Conservation (phyloP, 2,113 vertebrate species). For the Pogonocichla stellata region DNA sequence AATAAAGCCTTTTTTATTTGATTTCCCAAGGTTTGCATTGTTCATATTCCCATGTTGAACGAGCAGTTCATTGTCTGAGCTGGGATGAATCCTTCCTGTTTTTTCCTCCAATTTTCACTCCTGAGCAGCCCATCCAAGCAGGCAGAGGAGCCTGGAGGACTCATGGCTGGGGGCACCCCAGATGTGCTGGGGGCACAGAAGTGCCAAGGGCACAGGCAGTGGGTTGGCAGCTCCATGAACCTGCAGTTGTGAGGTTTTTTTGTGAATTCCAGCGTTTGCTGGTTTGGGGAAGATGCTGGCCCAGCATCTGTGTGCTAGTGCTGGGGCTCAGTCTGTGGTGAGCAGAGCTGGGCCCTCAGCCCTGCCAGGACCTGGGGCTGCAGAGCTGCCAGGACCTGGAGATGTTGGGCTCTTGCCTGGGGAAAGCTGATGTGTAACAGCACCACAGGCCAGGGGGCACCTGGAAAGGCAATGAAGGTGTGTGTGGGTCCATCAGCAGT, state of each 20-base stretch:
- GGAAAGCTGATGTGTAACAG: not conserved
- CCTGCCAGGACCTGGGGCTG: not conserved
- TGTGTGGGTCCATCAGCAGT: accelerated
- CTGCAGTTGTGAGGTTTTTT: not conserved
- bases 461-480: not conserved
- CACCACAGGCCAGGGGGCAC: not conserved
- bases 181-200: not conserved
- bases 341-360: not conserved
- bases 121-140: not conserved
- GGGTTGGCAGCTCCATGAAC: accelerated
- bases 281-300: not conserved
- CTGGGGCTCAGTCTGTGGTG: not conserved
- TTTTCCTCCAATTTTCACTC: not conserved
- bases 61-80: not conserved
- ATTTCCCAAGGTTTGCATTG: not conserved
- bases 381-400: not conserved
- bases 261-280: not conserved
- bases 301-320: not conserved
- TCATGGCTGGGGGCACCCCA: accelerated
- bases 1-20: not conserved
- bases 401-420: not conserved
- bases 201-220: no score
- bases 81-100: not conserved
- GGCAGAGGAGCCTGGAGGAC: not conserved
- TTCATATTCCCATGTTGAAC: not conserved